Evolutionary conservation across 37 sponge, comb jelly and placozoan species (phyloP).

Genomic region (Ephydatia muelleri): DNA sequence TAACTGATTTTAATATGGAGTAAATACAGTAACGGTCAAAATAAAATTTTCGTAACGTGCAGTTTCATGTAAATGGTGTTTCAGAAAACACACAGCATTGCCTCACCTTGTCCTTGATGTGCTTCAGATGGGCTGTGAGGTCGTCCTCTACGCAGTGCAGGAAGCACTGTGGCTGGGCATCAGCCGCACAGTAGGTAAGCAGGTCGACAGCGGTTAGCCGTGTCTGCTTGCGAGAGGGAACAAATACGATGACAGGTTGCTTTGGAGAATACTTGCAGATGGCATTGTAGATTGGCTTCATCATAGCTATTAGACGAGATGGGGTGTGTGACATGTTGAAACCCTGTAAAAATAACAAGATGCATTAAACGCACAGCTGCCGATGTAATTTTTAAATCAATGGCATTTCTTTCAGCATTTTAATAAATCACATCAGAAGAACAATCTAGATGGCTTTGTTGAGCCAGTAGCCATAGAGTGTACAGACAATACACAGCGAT

Average conservation of each 20-base stretch:
- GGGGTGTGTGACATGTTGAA: slow-evolving; percentile 92
- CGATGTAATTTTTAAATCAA: not conserved
- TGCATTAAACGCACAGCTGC: not conserved
- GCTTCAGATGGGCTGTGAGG: slow-evolving; percentile 76
- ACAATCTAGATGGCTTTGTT: too few species aligned
- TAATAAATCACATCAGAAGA: too few species aligned
- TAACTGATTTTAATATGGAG: too few species aligned
- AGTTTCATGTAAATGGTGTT: too few species aligned
- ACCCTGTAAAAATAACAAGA: slow-evolving; percentile 44
- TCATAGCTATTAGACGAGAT: slow-evolving; percentile 97
- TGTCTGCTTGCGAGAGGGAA: slow-evolving; percentile 96
- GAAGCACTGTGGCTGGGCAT: slow-evolving; percentile 89
- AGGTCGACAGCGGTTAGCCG: slow-evolving; percentile 95
- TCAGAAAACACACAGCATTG: not conserved
- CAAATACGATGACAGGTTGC: slow-evolving; percentile 93
- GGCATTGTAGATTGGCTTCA: slow-evolving; percentile 93
- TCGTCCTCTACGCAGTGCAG: slow-evolving; percentile 91
- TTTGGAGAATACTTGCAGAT: slow-evolving; percentile 87
- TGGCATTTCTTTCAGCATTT: too few species aligned
- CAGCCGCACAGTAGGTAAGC: slow-evolving; percentile 90
- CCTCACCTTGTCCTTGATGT: slow-evolving; percentile 88
- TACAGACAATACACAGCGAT: too few species aligned
- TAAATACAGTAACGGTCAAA: too few species aligned
- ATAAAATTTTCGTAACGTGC: too few species aligned
- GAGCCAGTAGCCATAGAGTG: too few species aligned